phyloP scores from a whole-genome alignment of 64 coral and sea anemone genomes.

The Actinia equina region DNA sequence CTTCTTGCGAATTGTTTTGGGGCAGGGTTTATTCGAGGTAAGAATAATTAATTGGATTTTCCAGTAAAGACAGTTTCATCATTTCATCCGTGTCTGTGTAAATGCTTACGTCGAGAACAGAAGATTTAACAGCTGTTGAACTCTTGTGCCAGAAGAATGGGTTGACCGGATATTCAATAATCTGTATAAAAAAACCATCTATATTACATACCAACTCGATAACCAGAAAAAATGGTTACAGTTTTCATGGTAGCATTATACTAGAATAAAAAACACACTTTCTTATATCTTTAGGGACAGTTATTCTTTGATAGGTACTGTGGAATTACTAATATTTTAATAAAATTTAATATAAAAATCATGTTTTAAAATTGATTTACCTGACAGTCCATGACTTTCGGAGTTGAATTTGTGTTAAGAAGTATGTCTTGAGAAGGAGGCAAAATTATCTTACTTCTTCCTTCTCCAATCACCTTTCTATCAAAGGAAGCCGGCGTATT shows the following conservation, averaged over 20 bases:
- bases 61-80: neutral
- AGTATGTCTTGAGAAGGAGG: slow-evolving; percentile 1
- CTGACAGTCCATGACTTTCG: neutral
- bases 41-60: slow-evolving; percentile 15
- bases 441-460: neutral
- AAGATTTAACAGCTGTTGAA: neutral
- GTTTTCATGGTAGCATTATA: no score
- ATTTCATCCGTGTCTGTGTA: neutral
- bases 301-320: no score
- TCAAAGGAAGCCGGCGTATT: slow-evolving; percentile 2
- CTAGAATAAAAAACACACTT: no score
- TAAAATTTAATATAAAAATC: no score
- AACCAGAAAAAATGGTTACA: no score
- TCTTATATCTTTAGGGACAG: no score
- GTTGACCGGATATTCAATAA: slow-evolving; percentile 11
- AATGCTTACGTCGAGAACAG: neutral
- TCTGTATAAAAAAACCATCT: neutral
- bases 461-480: neutral
- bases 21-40: neutral
- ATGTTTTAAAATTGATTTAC: neutral
- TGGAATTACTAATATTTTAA: no score
- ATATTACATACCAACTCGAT: no score
- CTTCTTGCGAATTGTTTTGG: neutral
- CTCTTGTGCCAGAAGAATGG: slow-evolving; percentile 2
- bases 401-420: neutral